Percentiles rank a stretch among this genome's conserved stretches.
Conservation (phyloP, 2,888 invertebrate species). For the Tupiocoris notatus region DNA sequence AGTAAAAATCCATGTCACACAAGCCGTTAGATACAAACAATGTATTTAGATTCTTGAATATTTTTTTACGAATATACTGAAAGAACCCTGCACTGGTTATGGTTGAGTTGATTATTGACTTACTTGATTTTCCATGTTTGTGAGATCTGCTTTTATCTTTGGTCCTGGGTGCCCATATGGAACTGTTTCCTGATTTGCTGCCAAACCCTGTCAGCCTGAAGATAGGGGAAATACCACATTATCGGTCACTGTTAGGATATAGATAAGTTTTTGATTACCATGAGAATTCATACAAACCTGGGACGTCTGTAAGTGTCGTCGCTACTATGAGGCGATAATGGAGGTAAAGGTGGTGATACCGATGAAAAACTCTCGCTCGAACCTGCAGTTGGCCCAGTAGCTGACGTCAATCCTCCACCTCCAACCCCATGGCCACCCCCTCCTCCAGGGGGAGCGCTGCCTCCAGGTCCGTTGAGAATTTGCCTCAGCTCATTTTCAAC, state of each 20-base stretch:
- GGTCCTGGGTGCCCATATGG: constrained; percentile 45
- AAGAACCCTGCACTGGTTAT: too few species aligned
- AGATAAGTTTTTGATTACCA: too few species aligned
- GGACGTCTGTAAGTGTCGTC: constrained; percentile 44
- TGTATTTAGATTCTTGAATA: too few species aligned
- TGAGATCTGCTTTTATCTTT: constrained; percentile 46
- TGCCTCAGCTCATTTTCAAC: constrained; percentile 77
- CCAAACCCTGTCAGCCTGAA: constrained; percentile 35
- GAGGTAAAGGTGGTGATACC: constrained; percentile 75
- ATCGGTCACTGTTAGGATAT: too few species aligned
- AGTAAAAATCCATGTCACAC: too few species aligned
- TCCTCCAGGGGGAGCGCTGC: constrained; percentile 44
- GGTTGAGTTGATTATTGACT: too few species aligned
- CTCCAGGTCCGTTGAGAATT: constrained; percentile 66
- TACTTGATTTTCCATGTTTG: constrained; percentile 23
- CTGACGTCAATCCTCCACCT: constrained; percentile 26
- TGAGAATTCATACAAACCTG: too few species aligned
- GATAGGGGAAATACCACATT: background rate
- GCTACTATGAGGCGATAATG: constrained; percentile 64
- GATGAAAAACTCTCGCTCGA: constrained; percentile 67
- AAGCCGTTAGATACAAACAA: too few species aligned
- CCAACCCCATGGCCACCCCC: constrained; percentile 50
- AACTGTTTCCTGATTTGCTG: constrained; percentile 22
- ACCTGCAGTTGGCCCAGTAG: constrained; percentile 58
- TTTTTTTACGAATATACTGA: too few species aligned